Percentiles rank a stretch among this genome's conserved stretches.
phyloP scores from a whole-genome alignment of 2,888 invertebrate genomes.

The Adelphocoris suturalis region DNA sequence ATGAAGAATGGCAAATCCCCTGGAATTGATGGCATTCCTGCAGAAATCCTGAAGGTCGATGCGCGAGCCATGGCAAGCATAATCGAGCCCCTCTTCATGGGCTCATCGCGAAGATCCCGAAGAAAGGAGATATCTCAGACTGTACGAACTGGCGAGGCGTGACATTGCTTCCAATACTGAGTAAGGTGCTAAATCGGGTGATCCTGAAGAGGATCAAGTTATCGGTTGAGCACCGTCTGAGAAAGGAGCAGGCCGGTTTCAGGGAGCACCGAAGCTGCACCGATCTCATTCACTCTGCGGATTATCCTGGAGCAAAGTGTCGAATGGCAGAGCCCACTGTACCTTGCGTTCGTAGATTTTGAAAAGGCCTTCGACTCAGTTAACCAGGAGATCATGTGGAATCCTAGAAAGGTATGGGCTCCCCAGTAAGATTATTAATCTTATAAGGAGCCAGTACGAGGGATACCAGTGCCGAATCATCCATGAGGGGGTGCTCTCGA shows the following conservation, averaged over 20 bases:
- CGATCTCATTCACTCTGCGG: not conserved
- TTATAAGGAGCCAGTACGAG: no score
- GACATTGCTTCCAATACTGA: constrained; percentile 32
- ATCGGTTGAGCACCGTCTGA: not conserved
- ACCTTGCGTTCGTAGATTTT: not conserved
- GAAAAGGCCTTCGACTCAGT: constrained; percentile 32
- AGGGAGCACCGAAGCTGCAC: constrained; percentile 24
- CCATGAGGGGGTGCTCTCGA: no score
- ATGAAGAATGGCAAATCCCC: no score
- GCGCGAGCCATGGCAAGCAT: not conserved
- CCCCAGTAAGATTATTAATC: not conserved
- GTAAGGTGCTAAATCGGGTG: constrained; percentile 23
- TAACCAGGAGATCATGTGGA: not conserved
- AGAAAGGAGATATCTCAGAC: constrained; percentile 5
- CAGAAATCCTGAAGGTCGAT: not conserved
- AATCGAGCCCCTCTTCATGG: not conserved
- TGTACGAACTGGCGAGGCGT: no score
- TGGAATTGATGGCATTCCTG: no score
- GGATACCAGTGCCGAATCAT: no score
- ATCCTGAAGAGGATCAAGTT: constrained; percentile 14
- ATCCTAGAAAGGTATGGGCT: not conserved
- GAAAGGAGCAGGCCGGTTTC: constrained; percentile 22
- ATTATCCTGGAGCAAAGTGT: not conserved
- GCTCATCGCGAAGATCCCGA: not conserved
- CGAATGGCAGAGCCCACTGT: constrained; percentile 29